phyloP scores from a whole-genome alignment of 2,888 invertebrate genomes.

The Adineta ricciae region DNA sequence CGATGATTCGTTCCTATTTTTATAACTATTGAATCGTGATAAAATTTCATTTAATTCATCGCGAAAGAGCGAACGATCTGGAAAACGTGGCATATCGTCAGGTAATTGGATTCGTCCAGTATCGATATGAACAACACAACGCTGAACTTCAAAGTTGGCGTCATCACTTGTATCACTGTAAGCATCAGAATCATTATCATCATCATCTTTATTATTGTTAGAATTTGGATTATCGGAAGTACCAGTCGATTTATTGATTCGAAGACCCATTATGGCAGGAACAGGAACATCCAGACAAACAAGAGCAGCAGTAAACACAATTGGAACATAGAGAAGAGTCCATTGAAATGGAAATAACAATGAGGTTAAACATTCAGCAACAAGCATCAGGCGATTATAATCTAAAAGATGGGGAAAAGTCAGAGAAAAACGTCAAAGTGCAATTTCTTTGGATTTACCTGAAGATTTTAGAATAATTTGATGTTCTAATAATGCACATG shows the following conservation, averaged over 20 bases:
- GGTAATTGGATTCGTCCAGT: slow-evolving; percentile 80
- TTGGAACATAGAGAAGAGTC: slow-evolving; percentile 98
- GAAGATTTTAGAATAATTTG: neutral
- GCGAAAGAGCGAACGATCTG: slow-evolving; percentile 73
- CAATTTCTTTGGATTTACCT: too few relatives aligned
- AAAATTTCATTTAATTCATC: slow-evolving; percentile 63
- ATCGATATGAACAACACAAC: slow-evolving; percentile 87
- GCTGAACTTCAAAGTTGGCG: slow-evolving; percentile 4
- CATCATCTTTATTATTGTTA: slow-evolving; percentile 31
- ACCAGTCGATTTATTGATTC: neutral
- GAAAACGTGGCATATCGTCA: slow-evolving; percentile 85
- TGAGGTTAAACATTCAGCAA: slow-evolving; percentile 81
- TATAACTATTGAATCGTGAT: slow-evolving; percentile 35
- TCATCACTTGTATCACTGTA: neutral
- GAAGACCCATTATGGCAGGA: slow-evolving; percentile 90
- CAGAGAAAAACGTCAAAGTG: too few relatives aligned
- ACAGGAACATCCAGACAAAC: slow-evolving; percentile 98
- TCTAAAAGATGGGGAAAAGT: too few relatives aligned
- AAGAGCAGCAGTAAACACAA: slow-evolving; percentile 66
- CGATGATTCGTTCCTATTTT: neutral
- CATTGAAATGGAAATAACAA: slow-evolving; percentile 86
- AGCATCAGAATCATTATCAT: neutral
- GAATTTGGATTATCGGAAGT: slow-evolving; percentile 25
- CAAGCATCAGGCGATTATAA: slow-evolving; percentile 85
- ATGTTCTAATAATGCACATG: slow-evolving; percentile 63